These are phyloP conservation scores for Cryptocephalus moraei DNA, from an alignment of 2,888 invertebrate species.

Conservation along the genomic window DNA sequence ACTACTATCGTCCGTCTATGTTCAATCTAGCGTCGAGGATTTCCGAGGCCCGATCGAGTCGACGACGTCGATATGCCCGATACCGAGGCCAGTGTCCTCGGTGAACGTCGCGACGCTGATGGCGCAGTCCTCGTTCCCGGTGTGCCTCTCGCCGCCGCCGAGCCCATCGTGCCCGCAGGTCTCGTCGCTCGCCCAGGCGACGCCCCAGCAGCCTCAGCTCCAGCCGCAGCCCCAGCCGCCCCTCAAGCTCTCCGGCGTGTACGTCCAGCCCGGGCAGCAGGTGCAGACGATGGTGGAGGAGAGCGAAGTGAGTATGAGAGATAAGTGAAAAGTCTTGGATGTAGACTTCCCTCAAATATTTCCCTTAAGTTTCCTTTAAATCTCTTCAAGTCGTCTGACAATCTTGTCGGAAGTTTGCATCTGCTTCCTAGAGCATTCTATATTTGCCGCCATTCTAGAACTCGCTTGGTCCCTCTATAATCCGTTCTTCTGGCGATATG, in stretches of 20 bases:
- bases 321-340: too few species aligned
- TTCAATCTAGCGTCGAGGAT: slow-evolving; percentile 41
- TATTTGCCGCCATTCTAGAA: too few species aligned
- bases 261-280: slow-evolving; percentile 10
- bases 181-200: neutral
- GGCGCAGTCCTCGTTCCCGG: slow-evolving; percentile 31
- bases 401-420: too few species aligned
- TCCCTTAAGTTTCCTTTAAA: too few species aligned
- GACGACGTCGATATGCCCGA: slow-evolving; percentile 32
- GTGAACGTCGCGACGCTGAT: slow-evolving; percentile 31
- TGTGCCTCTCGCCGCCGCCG: slow-evolving; percentile 30
- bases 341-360: too few species aligned
- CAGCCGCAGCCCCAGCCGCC: slow-evolving; percentile 4
- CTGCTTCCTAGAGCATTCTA: too few species aligned
- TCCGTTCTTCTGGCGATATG: too few species aligned
- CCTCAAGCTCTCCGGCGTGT: slow-evolving; percentile 12
- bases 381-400: too few species aligned
- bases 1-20: too few species aligned
- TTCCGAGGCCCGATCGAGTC: slow-evolving; percentile 39
- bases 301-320: neutral
- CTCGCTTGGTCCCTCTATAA: too few species aligned
- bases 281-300: neutral
- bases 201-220: slow-evolving; percentile 6
- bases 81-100: slow-evolving; percentile 35
- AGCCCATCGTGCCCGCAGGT: slow-evolving; percentile 12